Conservation (phyloP, 2,888 invertebrate species). For the Tinea pellionella region DNA sequence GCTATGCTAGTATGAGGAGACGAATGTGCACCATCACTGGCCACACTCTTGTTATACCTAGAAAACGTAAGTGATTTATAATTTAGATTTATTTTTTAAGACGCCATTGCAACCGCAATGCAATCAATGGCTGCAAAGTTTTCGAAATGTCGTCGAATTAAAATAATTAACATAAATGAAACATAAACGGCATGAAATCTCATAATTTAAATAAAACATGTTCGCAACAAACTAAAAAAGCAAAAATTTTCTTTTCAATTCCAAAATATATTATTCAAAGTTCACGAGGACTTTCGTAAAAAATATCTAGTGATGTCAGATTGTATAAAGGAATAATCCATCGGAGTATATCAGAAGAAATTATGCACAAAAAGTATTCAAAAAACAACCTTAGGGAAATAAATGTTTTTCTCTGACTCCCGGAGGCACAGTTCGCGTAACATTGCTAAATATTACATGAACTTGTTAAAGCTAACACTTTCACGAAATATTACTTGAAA, state of each 20-base stretch:
- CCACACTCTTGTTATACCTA: no score
- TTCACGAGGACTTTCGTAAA: background rate
- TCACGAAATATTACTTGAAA: background rate
- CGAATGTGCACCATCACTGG: no score
- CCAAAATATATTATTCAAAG: background rate
- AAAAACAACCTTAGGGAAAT: conserved; percentile 6
- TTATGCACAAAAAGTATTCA: background rate
- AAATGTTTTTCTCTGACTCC: background rate
- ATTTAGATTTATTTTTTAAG: no score
- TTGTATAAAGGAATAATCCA: background rate
- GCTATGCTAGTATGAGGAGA: no score
- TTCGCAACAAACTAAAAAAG: background rate
- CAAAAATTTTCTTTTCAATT: background rate
- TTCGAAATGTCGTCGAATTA: no score
- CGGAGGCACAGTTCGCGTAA: background rate
- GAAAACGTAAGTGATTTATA: no score
- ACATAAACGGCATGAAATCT: no score
- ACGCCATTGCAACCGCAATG: no score
- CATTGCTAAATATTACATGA: background rate
- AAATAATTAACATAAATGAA: no score
- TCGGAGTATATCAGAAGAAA: background rate
- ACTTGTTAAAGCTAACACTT: background rate
- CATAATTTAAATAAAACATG: no score
- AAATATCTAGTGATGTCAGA: background rate
- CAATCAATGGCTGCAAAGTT: no score